Evolutionary conservation across 2,113 vertebrate species (phyloP).

Genomic region (Charadrius vociferus): DNA sequence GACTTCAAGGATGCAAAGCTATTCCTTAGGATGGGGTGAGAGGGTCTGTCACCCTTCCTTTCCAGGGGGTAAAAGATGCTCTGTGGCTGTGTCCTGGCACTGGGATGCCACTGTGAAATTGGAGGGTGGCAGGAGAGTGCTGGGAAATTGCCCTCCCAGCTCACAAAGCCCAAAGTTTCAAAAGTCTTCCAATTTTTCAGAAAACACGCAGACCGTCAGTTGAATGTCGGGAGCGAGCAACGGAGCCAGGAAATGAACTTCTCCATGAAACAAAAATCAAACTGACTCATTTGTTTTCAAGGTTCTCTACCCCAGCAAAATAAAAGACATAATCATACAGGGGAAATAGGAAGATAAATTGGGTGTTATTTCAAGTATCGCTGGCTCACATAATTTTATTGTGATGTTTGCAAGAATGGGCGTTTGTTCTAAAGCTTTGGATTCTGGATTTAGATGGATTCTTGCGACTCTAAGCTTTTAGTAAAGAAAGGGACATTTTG

Average conservation of each 20-base stretch:
- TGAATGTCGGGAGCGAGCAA: fast-evolving
- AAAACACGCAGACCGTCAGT: background rate
- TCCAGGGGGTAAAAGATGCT: background rate
- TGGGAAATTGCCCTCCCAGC: background rate
- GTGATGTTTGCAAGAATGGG: conserved; percentile 55
- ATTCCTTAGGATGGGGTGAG: background rate
- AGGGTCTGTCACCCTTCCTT: background rate
- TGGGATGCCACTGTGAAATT: background rate
- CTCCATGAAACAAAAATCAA: conserved; percentile 48
- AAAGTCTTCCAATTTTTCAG: background rate
- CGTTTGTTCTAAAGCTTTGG: conserved; percentile 12
- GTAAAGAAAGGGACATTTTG: background rate
- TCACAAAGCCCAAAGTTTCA: background rate
- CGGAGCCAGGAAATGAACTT: conserved; percentile 43
- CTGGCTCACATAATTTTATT: conserved; percentile 63
- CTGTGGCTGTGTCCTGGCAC: background rate
- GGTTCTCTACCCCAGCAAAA: conserved; percentile 28
- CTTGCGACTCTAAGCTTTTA: conserved; percentile 14
- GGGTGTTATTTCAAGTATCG: conserved; percentile 45
- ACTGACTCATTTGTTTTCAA: conserved; percentile 66
- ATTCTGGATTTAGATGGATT: conserved; percentile 34
- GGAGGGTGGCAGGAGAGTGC: background rate
- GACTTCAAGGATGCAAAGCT: background rate
- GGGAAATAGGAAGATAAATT: conserved; percentile 58
- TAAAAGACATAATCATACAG: conserved; percentile 61